Evolutionary conservation across 2,888 invertebrate genomes (phyloP), one percentile per base, ranked within the genome.

Genomic region (Hermodice carunculata): DNA sequence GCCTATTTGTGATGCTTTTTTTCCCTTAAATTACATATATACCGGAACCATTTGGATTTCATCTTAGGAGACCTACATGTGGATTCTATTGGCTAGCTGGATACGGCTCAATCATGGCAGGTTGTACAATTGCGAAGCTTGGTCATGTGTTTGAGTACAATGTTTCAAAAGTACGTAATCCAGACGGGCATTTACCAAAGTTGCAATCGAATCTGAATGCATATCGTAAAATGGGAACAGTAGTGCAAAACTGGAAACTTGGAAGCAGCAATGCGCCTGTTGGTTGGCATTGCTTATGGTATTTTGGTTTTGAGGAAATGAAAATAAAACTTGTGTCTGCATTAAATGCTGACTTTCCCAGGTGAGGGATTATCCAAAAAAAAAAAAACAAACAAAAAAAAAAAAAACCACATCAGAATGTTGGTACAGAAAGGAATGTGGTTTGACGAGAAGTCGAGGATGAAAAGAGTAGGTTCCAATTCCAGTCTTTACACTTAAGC

Each of bases 251-350:
- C 3, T 54, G 54, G 54, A 46, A 32, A 3, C 26, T 63, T 8
- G 57, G 52, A 19, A 44, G 43, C 19, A 24, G 3, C 28, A 46
- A 44, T 5, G 44, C 11, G 1, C 2, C n/a, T n/a, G 57, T 31
- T 2, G 63, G 63, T 22, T 63, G 56, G 56, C 63, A 63, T 29
- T 63, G 63, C 28, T 57, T 57, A 26, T 63, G 57, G 57, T 63
- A 57, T 29, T 43, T 42, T 4, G 19, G 24, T 3, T 26, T 40
- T 1, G 29, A 57, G 2, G 34, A 32, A 19, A 63, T 57, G 11
- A 4, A n/a, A 2, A 29, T 46, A 1, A 63, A 63, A 32, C 19
- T 63, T 6, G 34, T 24, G 28, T 63, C 63, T 1, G 48, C 49
- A 22, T 28, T 42, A 17, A 63, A 63, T 34, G 63, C 28, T 14